These are phyloP conservation scores for Lagenorhynchus albirostris DNA, from an alignment of 2,113 vertebrate genomes.

Conservation along the genomic window DNA sequence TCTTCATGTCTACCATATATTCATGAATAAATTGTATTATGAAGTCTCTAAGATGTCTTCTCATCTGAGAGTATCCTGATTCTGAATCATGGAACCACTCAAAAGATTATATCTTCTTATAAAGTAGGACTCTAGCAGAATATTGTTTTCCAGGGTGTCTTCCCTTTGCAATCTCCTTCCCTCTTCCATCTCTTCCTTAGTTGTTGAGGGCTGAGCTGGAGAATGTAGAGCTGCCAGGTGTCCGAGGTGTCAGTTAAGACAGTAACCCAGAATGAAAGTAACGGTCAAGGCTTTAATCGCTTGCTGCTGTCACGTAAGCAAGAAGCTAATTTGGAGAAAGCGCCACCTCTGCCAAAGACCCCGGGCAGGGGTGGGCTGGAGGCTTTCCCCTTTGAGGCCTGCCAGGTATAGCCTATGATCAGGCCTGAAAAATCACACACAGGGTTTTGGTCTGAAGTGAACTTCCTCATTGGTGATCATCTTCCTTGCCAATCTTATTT, in stretches of 20 bases:
- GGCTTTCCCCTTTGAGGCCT: neutral
- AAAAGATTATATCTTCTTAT: neutral
- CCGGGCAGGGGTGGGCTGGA: neutral
- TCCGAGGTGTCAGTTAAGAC: neutral
- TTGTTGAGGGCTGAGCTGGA: neutral
- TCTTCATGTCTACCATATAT: neutral
- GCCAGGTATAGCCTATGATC: rapidly evolving
- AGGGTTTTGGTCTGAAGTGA: neutral
- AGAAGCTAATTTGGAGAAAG: neutral
- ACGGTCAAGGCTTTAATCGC: neutral
- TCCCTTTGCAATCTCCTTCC: neutral
- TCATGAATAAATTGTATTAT: neutral
- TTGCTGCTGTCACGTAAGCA: neutral
- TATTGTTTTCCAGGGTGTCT: neutral
- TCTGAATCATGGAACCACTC: neutral
- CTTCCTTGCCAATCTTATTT: neutral
- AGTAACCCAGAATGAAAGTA: neutral
- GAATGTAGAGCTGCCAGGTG: neutral
- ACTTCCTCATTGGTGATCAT: neutral
- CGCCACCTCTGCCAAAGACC: neutral
- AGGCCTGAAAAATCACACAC: neutral
- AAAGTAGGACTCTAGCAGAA: neutral
- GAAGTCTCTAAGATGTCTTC: neutral
- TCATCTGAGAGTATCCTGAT: neutral
- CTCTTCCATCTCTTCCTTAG: neutral